Base-by-base conservation (phyloP, 2,888 invertebrate species). In the Limnephilus rhombicus region DNA sequence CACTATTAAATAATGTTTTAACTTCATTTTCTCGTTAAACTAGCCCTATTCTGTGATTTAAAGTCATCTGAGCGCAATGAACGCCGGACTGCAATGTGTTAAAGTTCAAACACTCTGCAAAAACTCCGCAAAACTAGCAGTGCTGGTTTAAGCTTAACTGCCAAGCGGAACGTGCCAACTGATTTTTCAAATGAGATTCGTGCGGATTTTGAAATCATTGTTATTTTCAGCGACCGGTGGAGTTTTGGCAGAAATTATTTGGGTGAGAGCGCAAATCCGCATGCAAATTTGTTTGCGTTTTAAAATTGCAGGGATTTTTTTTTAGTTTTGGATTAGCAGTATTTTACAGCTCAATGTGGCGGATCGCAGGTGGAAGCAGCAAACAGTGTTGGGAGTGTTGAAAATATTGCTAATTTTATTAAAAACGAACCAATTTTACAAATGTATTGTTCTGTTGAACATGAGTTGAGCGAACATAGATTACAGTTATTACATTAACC, bases 181-280 rank as follows among this genome's bases (percentile, higher is more conserved):
- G 83, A 87, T 89, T 89, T 88, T 89, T 80, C 37, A 80, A 89
- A 89, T 89, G 68, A 80, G 88, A 80, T 80, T 89, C 88, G 88
- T 89, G 68, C 80, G 80, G 80, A 89, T 80, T 80, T 37, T 11
- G 18, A 89, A 89, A 89, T 49, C 29, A 89, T 29, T 86, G 49
- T 45, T 29, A 89, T 80, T 89, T 80, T 41, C 34, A 18, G 88
- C 87, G 87, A 45, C 80, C 88, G 37, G 24, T 13, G 88, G 68
- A 68, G 37, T 80, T 88, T 80, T 89, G 88, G n/a, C 2, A 34
- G 68, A 68, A 49, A 31, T 89, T 37, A 34, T 89, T 89, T n/a
- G 88, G 80, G 31, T n/a, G 80, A 88, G 24, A 80, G 80, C 24
- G 41, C 37, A 34, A 89, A 89, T 89, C 88, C 34, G 80, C 34